These are phyloP conservation scores for Tetramorium parvispinum DNA, from an alignment of 1,140 invertebrate genomes.

Conservation along the genomic window DNA sequence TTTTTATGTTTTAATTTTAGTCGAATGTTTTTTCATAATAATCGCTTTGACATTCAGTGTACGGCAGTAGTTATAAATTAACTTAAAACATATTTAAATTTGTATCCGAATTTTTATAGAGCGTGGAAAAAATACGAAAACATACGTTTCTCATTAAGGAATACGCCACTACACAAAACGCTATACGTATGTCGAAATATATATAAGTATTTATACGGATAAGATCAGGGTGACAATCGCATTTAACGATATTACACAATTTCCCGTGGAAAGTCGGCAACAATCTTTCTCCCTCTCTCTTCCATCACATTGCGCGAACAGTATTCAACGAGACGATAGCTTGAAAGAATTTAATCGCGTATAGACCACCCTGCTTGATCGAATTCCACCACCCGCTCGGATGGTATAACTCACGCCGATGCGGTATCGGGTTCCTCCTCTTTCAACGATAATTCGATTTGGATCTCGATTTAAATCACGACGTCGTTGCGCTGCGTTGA, in stretches of 20 bases:
- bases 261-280: constrained; percentile 9
- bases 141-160: neutral
- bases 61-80: neutral
- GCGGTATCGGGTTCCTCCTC: constrained; percentile 49
- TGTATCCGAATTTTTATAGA: neutral
- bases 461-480: constrained; percentile 60
- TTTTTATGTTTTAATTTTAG: neutral
- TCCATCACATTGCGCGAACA: neutral
- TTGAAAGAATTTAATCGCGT: constrained; percentile 22
- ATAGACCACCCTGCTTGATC: constrained; percentile 11
- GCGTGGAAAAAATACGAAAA: neutral
- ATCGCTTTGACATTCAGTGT: neutral
- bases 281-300: neutral
- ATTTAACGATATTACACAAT: constrained; percentile 10
- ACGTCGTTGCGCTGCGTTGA: constrained; percentile 41
- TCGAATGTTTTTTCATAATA: neutral
- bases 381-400: constrained; percentile 16
- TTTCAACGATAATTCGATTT: constrained; percentile 61
- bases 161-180: neutral
- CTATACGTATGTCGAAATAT: too few species aligned
- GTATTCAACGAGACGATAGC: neutral
- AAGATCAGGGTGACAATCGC: neutral
- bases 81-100: neutral
- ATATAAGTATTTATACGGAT: neutral
- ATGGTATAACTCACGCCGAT: constrained; percentile 44